Conservation (phyloP, 2,113 vertebrate genomes). For the Lota lota region DNA sequence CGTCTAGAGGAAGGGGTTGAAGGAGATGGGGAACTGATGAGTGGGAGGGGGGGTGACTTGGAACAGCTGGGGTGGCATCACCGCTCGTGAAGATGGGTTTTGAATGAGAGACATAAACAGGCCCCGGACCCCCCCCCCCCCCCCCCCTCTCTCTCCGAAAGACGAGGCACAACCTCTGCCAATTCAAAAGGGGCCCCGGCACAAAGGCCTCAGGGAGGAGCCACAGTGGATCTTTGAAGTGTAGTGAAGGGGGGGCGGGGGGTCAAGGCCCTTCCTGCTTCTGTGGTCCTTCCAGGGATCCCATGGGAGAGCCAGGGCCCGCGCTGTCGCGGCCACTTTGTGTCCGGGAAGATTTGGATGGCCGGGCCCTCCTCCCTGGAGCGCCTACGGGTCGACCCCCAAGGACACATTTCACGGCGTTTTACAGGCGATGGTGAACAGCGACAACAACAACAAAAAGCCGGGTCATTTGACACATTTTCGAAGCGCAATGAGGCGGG, state of each 20-base stretch:
- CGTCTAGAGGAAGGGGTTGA: background rate
- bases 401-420: slow-evolving; percentile 41
- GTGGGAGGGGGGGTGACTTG: slow-evolving; percentile 27
- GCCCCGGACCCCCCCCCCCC: slow-evolving; percentile 16
- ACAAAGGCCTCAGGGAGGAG: slow-evolving; percentile 59
- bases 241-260: slow-evolving; percentile 51
- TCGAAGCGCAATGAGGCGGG: slow-evolving; percentile 11
- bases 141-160: too few species aligned
- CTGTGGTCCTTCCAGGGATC: slow-evolving; percentile 50
- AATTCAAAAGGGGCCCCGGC: slow-evolving; percentile 47
- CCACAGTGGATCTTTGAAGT: slow-evolving; percentile 58
- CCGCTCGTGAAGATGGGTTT: slow-evolving; percentile 20
- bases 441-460: too few species aligned
- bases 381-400: slow-evolving; percentile 25
- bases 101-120: slow-evolving; percentile 34
- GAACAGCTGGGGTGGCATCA: slow-evolving; percentile 51
- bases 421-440: slow-evolving; percentile 1
- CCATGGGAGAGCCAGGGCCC: slow-evolving; percentile 60
- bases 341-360: slow-evolving; percentile 50
- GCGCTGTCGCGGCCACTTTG: slow-evolving; percentile 56
- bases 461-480: slow-evolving; percentile 10
- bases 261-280: slow-evolving; percentile 53
- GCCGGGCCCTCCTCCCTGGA: slow-evolving; percentile 2
- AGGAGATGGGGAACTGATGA: slow-evolving; percentile 6
- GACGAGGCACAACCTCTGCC: slow-evolving; percentile 3